phyloP scores from a whole-genome alignment of 2,797 vertebrate genomes.

The Triplophysa yarkandensis region DNA sequence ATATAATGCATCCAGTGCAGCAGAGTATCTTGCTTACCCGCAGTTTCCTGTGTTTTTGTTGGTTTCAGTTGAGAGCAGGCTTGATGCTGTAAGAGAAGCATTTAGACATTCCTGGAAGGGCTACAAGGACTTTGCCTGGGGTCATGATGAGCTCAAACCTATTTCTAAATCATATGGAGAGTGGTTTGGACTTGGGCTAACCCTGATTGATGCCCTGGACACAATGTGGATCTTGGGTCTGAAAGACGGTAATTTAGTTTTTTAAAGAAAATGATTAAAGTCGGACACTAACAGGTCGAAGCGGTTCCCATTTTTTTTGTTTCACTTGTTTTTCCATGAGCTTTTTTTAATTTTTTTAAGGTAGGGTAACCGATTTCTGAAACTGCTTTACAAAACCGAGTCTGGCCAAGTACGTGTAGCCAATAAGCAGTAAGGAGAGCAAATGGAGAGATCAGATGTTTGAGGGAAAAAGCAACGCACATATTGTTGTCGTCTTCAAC shows the following conservation, averaged over 20 bases:
- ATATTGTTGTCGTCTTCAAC: too few species aligned
- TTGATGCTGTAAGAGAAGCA: conserved; percentile 80
- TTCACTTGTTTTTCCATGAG: not conserved
- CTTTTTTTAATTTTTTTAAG: not conserved
- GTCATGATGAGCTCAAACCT: conserved; percentile 91
- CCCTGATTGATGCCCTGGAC: conserved; percentile 89
- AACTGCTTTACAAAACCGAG: too few species aligned
- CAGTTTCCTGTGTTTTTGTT: conserved; percentile 32
- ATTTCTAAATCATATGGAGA: conserved; percentile 87
- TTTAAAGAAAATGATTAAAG: not conserved
- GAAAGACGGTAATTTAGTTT: conserved; percentile 78
- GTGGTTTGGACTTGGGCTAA: conserved; percentile 95
- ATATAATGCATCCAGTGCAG: too few species aligned
- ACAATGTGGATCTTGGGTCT: conserved; percentile 95
- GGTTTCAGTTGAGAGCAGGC: conserved; percentile 65
- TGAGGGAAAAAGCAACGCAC: too few species aligned
- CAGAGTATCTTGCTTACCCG: not conserved
- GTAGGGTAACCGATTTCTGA: too few species aligned
- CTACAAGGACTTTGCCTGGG: conserved; percentile 90
- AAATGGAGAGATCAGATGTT: too few species aligned
- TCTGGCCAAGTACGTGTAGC: too few species aligned
- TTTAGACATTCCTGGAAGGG: conserved; percentile 92
- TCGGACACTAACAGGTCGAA: too few species aligned
- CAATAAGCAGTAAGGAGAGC: too few species aligned
- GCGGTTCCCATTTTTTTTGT: not conserved